These are phyloP conservation scores for Upupa epops DNA, from an alignment of 2,113 vertebrate species.

Conservation along the genomic window DNA sequence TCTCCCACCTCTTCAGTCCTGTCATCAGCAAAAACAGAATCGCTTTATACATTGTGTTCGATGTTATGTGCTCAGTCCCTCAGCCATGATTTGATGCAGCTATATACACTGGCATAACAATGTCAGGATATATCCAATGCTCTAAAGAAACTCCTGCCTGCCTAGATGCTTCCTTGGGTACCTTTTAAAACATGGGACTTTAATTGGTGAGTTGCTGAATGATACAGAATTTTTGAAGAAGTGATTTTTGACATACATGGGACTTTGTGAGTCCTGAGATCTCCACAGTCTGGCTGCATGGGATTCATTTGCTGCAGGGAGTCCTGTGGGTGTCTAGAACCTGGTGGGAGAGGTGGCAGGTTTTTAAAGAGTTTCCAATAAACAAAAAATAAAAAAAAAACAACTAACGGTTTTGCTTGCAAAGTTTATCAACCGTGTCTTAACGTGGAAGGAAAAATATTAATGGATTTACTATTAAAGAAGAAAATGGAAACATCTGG, in stretches of 20 bases:
- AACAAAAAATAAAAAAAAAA: too few relatives aligned
- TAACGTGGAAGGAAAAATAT: neutral
- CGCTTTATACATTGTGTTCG: neutral
- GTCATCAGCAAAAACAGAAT: neutral
- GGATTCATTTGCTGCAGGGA: too few relatives aligned
- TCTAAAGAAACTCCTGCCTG: neutral
- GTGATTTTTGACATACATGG: neutral
- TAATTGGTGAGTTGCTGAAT: neutral
- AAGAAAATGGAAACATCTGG: neutral
- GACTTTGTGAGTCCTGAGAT: too few relatives aligned
- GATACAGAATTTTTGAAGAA: neutral
- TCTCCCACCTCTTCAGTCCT: neutral
- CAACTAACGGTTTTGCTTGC: too few relatives aligned
- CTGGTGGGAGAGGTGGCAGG: too few relatives aligned
- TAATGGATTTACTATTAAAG: neutral
- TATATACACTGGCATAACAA: neutral
- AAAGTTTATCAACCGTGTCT: neutral
- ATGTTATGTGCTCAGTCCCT: neutral
- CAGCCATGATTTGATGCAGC: neutral
- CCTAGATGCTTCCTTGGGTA: neutral
- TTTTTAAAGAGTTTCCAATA: too few relatives aligned
- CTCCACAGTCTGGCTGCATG: too few relatives aligned
- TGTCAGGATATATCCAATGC: neutral
- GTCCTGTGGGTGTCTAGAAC: too few relatives aligned
- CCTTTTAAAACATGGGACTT: accelerated